Conservation (phyloP, 2,113 vertebrate genomes). For the Delphinapterus leucas region DNA sequence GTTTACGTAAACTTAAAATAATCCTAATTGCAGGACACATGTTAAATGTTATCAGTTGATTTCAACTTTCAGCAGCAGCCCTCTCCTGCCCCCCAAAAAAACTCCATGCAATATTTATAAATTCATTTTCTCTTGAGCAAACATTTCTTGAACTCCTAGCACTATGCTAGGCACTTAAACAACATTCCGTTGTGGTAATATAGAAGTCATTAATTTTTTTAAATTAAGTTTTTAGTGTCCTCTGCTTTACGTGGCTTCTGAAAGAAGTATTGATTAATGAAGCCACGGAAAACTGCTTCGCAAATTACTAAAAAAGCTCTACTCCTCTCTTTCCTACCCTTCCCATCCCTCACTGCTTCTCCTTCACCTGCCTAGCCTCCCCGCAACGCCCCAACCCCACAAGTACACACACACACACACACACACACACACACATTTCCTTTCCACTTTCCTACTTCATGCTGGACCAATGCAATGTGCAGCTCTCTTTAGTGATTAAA, state of each 20-base stretch:
- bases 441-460: neutral
- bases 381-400: no score
- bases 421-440: accelerated
- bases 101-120: neutral
- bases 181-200: conserved; percentile 54
- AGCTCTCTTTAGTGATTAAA: neutral
- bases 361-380: neutral
- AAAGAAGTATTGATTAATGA: conserved; percentile 55
- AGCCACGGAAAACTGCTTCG: neutral
- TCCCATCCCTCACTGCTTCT: neutral
- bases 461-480: neutral
- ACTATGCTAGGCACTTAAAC: conserved; percentile 30
- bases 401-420: neutral
- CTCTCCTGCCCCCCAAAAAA: accelerated
- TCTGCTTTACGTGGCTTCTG: conserved; percentile 58
- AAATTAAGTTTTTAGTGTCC: conserved; percentile 58
- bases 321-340: neutral
- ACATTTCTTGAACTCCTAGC: conserved; percentile 13
- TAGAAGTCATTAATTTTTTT: conserved; percentile 56
- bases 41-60: conserved; percentile 59
- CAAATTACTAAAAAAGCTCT: neutral
- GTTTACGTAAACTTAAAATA: conserved; percentile 70
- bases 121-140: conserved; percentile 22
- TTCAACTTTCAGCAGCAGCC: conserved; percentile 3
- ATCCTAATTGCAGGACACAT: conserved; percentile 66